A percentile compares a stretch with the other conserved stretches of the same genome.
phyloP scores from a whole-genome alignment of 2,797 vertebrate species.

The Syngnathus acus region DNA sequence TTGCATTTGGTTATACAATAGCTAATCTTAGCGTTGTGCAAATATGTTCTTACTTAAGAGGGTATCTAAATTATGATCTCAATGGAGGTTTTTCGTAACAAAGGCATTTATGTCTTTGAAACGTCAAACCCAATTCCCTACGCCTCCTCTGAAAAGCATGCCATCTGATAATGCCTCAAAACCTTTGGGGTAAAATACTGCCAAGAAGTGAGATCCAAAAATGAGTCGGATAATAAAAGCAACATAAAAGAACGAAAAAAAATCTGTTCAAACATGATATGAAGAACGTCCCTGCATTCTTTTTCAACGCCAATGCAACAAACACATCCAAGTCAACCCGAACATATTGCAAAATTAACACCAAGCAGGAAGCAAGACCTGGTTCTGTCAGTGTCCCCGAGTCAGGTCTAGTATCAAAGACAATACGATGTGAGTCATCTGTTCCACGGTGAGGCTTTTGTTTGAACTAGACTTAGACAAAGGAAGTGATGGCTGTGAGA shows the following conservation, averaged over 20 bases:
- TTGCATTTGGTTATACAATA: constrained; percentile 1
- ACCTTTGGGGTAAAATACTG: constrained; percentile 47
- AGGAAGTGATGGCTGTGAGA: constrained; percentile 48
- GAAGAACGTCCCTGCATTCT: background rate
- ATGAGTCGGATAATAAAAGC: constrained; percentile 43
- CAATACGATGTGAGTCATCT: constrained; percentile 49
- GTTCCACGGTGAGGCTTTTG: constrained; percentile 34
- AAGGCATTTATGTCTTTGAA: constrained; percentile 47
- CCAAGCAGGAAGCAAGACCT: constrained; percentile 26
- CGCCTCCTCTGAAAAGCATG: constrained; percentile 42
- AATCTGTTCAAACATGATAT: constrained; percentile 6
- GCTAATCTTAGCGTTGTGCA: constrained; percentile 26
- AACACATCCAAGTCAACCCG: background rate
- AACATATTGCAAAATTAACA: constrained; percentile 1
- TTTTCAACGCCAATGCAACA: constrained; percentile 4
- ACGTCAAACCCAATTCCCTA: constrained; percentile 40
- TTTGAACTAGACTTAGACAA: constrained; percentile 49
- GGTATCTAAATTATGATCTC: constrained; percentile 40
- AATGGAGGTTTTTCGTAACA: constrained; percentile 35
- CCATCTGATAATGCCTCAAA: constrained; percentile 43
- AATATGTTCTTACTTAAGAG: constrained; percentile 35
- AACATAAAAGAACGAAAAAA: constrained; percentile 25
- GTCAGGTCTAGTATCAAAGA: constrained; percentile 51
- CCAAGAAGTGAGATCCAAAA: constrained; percentile 36
- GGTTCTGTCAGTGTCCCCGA: constrained; percentile 54